Base-by-base conservation (phyloP, 2,113 vertebrate species). In the Burhinus bistriatus region DNA sequence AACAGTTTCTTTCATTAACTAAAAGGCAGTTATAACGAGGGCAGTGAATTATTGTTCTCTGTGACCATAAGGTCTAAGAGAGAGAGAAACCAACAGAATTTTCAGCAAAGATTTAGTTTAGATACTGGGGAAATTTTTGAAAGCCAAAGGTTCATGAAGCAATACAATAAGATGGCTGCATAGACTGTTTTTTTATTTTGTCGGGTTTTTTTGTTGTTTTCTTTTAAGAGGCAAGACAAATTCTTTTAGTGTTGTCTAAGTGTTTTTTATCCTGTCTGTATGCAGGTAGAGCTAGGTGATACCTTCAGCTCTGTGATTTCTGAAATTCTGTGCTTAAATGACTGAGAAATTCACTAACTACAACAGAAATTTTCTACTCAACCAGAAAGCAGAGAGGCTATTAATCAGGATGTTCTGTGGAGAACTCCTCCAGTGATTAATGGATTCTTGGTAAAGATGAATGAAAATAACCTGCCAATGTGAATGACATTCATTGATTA, bases 401-500 rank as follows among this genome's bases (percentile, higher is more conserved):
- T 92, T 94, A 96, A 95, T 97, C 80, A 96, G 81, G 13, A 36
- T 92, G 72, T 88, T 94, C 94, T 94, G 58, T 93, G 83, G 94
- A 88, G 66, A 95, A 73, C 54, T 95, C 19, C 16, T 90, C 22
- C 78, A 96, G 54, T 96, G 90, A 97, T 76, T 94, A 93, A 95
- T 90, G 83, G 84, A 86, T 93, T 91, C 82, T 83, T 95, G 34
- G 72, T 93, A 93, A 96, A 97, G 84, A 96, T 86, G 81, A 83
- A 98, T 97, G 65, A 91, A 97, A 94, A 97, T 77, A 96, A 87
- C 45, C 75, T 84, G n/a, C 4, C 72, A 89, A 86, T 68, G n/a
- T 97, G 84, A 97, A 93, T 96, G 80, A 36, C 85, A 95, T 91
- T 95, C 66, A 92, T 89, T 92, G 91, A 92, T 97, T 97, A 86